A percentile compares a stretch with the other conserved stretches of the same genome.
Conservation (phyloP, 2,113 vertebrate species). For the Odobenus rosmarus region DNA sequence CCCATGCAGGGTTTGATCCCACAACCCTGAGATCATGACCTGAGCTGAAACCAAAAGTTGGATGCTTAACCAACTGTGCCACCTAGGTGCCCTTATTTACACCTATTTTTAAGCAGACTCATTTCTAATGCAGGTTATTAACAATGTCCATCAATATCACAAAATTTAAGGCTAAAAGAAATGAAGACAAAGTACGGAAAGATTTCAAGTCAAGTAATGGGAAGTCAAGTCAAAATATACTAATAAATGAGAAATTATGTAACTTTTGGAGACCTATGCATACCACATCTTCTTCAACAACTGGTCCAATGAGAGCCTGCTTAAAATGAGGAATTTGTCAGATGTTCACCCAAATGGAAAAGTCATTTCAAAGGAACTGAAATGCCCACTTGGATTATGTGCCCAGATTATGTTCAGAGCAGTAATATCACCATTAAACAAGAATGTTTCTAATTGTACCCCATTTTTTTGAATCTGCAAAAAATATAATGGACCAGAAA, state of each 20-base stretch:
- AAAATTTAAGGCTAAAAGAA: background rate
- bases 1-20: no score
- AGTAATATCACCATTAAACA: background rate
- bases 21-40: no score
- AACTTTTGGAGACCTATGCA: background rate
- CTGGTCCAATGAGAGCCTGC: accelerated
- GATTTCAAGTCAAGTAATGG: background rate
- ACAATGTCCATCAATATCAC: background rate
- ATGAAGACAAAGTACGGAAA: background rate
- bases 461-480: background rate
- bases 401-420: background rate
- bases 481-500: background rate
- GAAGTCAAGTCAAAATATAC: background rate
- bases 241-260: slow-evolving; percentile 17
- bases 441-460: background rate
- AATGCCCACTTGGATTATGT: background rate
- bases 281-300: background rate
- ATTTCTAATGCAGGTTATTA: background rate
- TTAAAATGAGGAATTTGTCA: background rate
- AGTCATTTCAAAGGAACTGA: slow-evolving; percentile 19
- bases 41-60: no score
- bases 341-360: slow-evolving; percentile 19
- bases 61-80: no score
- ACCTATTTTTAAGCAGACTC: background rate
- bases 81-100: no score